Conservation (phyloP, 2,797 vertebrate genomes). For the Vipera latastei region DNA sequence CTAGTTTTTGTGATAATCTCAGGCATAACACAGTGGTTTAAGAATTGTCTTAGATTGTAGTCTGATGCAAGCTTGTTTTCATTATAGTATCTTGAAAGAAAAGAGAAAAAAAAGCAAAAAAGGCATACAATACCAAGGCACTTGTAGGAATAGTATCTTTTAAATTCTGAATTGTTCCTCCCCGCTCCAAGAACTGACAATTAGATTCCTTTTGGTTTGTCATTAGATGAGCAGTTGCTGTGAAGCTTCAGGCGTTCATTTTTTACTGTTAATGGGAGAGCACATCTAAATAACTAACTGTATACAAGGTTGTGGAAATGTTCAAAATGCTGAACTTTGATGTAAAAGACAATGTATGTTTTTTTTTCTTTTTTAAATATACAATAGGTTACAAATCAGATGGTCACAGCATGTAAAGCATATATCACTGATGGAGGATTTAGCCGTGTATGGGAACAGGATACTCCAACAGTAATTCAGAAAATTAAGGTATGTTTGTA, state of each 20-base stretch:
- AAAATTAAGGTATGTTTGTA: slow-evolving; percentile 78
- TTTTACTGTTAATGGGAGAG: background rate
- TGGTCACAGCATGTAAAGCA: slow-evolving; percentile 79
- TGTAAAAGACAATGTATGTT: slow-evolving; percentile 1
- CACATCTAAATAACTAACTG: background rate
- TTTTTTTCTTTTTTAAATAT: background rate
- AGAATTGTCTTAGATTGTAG: background rate
- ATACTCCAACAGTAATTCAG: slow-evolving; percentile 66
- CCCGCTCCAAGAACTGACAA: background rate
- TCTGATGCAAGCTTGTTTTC: background rate
- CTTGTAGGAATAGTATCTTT: background rate
- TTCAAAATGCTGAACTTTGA: background rate
- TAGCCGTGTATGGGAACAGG: slow-evolving; percentile 79
- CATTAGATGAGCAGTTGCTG: background rate
- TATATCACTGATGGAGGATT: slow-evolving; percentile 79
- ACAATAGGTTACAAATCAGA: slow-evolving; percentile 82
- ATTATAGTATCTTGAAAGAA: background rate
- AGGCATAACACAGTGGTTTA: background rate
- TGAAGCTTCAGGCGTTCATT: background rate
- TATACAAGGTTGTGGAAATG: background rate
- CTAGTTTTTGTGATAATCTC: background rate
- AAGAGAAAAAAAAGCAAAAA: too few relatives aligned
- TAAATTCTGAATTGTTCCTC: too few relatives aligned
- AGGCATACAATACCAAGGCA: too few relatives aligned
- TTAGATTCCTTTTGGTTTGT: background rate